A percentile compares a stretch with the other conserved stretches of the same genome.
These are phyloP conservation scores for Heliothis virescens DNA, from an alignment of 1,140 invertebrate species.

Conservation along the genomic window DNA sequence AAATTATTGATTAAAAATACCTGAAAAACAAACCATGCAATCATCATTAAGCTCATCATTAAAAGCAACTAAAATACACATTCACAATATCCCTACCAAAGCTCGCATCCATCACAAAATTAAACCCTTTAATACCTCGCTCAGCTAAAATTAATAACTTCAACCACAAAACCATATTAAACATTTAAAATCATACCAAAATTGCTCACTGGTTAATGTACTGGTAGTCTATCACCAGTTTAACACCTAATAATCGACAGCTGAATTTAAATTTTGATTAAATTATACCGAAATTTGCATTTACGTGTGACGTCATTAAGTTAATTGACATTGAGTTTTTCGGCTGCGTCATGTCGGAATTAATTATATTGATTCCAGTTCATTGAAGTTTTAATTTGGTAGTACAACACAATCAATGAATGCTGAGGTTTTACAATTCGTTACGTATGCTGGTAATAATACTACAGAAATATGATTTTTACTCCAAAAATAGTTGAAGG, in stretches of 20 bases:
- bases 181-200: slow-evolving; percentile 20
- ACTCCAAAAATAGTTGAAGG: too few species aligned
- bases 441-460: background rate
- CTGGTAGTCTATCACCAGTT: background rate
- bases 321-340: slow-evolving; percentile 43
- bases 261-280: slow-evolving; percentile 29
- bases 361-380: slow-evolving; percentile 40
- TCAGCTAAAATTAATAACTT: slow-evolving; percentile 6
- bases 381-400: slow-evolving; percentile 19
- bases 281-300: slow-evolving; percentile 39
- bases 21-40: background rate
- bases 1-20: background rate
- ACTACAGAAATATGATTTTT: too few species aligned
- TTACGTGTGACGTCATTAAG: background rate
- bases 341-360: slow-evolving; percentile 7
- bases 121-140: background rate
- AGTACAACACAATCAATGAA: background rate
- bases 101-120: background rate
- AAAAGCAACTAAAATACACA: background rate
- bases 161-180: background rate
- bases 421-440: background rate
- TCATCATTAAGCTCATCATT: background rate
- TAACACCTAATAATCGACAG: slow-evolving; percentile 9
- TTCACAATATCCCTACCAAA: too few species aligned
- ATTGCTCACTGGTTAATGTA: slow-evolving; percentile 1